Evolutionary conservation across 2,113 vertebrate species (phyloP).

Genomic region (Hyperopisus bebe): DNA sequence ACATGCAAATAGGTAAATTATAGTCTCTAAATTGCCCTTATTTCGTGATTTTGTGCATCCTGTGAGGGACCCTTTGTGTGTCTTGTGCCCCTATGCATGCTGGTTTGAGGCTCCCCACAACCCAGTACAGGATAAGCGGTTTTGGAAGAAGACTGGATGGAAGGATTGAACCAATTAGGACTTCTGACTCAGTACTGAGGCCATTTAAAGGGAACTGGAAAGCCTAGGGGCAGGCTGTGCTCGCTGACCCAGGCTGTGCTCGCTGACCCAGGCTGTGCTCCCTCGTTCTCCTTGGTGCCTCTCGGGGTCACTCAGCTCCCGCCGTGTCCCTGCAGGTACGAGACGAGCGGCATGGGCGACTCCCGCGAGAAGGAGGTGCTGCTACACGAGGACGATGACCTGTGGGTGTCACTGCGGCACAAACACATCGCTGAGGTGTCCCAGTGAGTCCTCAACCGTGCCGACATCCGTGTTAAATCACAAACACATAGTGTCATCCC

Average conservation of each 20-base stretch:
- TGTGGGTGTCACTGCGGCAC: conserved; percentile 88
- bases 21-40: neutral
- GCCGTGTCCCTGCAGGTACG: conserved; percentile 66
- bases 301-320: neutral
- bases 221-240: neutral
- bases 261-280: no score
- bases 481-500: neutral
- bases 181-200: neutral
- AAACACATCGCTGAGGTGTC: conserved; percentile 98
- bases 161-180: neutral
- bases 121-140: neutral
- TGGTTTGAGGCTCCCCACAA: neutral
- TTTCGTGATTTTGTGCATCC: neutral
- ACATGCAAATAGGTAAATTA: neutral
- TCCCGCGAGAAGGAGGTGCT: conserved; percentile 85
- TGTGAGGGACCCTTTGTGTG: neutral
- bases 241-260: neutral
- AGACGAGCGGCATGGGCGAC: conserved; percentile 94
- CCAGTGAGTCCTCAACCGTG: conserved; percentile 69
- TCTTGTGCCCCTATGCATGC: neutral
- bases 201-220: neutral
- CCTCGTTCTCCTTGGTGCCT: neutral
- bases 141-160: neutral
- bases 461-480: neutral
- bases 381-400: conserved; percentile 89